Conservation (phyloP, 2,888 invertebrate species). For the Conops quadrifasciatus region DNA sequence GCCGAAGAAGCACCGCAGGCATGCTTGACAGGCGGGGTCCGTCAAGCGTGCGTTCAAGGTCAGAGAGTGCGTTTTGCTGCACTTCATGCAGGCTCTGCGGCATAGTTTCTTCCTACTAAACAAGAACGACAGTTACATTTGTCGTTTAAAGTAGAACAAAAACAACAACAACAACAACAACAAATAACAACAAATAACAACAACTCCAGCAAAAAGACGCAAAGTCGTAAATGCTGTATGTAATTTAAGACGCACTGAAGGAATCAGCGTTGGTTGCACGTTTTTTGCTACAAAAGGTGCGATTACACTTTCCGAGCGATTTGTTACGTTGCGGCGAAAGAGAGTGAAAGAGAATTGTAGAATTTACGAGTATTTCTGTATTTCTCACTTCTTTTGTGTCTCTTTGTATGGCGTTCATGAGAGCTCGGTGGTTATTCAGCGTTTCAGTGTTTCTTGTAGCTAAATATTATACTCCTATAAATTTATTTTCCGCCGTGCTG, state of each 20-base stretch:
- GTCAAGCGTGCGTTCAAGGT: no score
- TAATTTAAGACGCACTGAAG: conserved; percentile 39
- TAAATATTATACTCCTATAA: conserved; percentile 21
- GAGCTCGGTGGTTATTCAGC: background rate
- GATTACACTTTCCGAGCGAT: conserved; percentile 50
- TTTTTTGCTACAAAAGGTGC: conserved; percentile 40
- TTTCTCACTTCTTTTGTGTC: conserved; percentile 29
- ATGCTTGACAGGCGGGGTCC: no score
- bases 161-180: conserved; percentile 12
- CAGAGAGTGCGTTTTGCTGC: background rate
- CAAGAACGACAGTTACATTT: no score
- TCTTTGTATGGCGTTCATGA: conserved; percentile 24
- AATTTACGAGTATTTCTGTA: conserved; percentile 14
- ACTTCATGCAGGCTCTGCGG: background rate
- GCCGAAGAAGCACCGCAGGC: background rate
- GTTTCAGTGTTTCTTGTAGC: conserved; percentile 27
- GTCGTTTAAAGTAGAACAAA: no score
- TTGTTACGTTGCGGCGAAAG: conserved; percentile 38
- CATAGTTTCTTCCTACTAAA: background rate
- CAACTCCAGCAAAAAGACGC: conserved; percentile 20
- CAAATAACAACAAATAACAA: background rate
- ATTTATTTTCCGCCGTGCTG: no score
- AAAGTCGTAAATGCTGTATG: conserved; percentile 31
- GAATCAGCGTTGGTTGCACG: conserved; percentile 26
- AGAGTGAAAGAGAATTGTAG: conserved; percentile 28